These are phyloP conservation scores for Cataglyphis livida DNA, from an alignment of 2,888 invertebrate genomes.

Conservation along the genomic window DNA sequence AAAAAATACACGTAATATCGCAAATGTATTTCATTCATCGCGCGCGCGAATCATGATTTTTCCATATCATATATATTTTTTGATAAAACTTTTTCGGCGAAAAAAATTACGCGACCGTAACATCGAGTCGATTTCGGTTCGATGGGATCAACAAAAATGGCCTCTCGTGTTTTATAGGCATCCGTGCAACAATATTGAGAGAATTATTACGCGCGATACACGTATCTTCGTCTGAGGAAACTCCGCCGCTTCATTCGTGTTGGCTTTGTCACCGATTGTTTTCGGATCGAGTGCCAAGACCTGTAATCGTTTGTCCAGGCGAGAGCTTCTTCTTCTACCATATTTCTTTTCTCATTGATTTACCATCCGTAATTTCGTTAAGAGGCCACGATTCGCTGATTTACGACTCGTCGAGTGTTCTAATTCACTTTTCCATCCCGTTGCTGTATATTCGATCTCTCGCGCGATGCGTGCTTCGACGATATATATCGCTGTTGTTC, in stretches of 20 bases:
- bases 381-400: conserved; percentile 73
- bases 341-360: conserved; percentile 73
- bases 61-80: conserved; percentile 22
- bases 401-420: conserved; percentile 74
- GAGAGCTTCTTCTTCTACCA: conserved; percentile 56
- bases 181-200: conserved; percentile 26
- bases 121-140: conserved; percentile 10
- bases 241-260: conserved; percentile 12
- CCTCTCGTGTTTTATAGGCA: conserved; percentile 13
- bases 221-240: neutral
- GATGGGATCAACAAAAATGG: conserved; percentile 3
- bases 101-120: conserved; percentile 20
- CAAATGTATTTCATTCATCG: neutral
- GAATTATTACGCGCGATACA: conserved; percentile 46
- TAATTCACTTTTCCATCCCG: conserved; percentile 73
- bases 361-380: conserved; percentile 78
- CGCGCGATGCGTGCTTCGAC: conserved; percentile 64
- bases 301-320: conserved; percentile 34
- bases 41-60: conserved; percentile 15
- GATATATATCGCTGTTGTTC: conserved; percentile 61
- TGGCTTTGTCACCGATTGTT: conserved; percentile 53
- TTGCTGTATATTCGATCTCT: conserved; percentile 39
- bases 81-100: neutral
- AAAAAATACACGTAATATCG: conserved; percentile 30
- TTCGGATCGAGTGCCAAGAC: conserved; percentile 52